A percentile compares a stretch with the other conserved stretches of the same genome.
Evolutionary conservation across 2,113 vertebrate species (phyloP).

Genomic region (Dicrurus megarhynchus): DNA sequence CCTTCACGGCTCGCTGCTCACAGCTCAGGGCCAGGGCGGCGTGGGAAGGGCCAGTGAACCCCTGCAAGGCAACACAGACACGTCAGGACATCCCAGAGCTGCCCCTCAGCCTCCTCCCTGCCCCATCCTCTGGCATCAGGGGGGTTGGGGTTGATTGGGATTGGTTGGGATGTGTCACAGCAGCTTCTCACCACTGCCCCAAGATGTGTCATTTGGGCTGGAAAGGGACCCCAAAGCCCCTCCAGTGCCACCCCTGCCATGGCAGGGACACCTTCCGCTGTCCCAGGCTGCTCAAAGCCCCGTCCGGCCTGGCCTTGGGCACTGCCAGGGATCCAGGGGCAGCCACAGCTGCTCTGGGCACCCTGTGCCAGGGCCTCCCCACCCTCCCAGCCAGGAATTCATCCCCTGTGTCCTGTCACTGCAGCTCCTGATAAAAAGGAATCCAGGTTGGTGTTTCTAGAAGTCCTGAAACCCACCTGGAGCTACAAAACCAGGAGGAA

Average conservation of each 20-base stretch:
- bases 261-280: neutral
- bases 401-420: neutral
- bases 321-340: neutral
- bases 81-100: neutral
- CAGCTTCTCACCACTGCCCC: neutral
- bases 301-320: fast-evolving
- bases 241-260: neutral
- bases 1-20: slow-evolving; percentile 70
- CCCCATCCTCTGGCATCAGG: neutral
- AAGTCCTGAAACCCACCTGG: neutral
- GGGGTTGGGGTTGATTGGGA: neutral
- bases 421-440: neutral
- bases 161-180: neutral
- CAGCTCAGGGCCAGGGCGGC: slow-evolving; percentile 73
- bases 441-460: fast-evolving
- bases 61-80: slow-evolving; percentile 74
- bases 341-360: neutral
- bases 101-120: neutral
- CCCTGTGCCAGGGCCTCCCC: neutral
- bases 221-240: neutral
- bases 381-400: neutral
- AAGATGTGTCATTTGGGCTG: neutral
- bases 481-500: neutral
- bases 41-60: slow-evolving; percentile 75
- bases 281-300: neutral